Evolutionary conservation across 2,888 invertebrate genomes (phyloP).

Genomic region (Agrypnus murinus): DNA sequence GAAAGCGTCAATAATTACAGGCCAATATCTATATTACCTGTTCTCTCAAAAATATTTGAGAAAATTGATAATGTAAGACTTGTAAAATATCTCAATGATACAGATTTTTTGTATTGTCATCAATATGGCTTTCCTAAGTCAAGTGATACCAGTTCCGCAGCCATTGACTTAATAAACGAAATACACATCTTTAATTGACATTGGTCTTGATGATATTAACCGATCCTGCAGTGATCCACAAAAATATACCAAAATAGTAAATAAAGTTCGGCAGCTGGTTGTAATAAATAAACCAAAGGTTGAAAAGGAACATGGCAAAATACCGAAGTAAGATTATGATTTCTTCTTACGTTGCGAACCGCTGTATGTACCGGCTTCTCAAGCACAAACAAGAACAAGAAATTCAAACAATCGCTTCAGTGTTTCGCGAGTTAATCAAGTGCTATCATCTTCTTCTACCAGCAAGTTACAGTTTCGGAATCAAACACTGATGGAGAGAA

Average conservation of each 20-base stretch:
- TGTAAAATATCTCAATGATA: too few relatives aligned
- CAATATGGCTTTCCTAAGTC: too few relatives aligned
- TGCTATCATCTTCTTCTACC: not conserved
- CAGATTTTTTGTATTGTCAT: too few relatives aligned
- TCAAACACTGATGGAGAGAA: not conserved
- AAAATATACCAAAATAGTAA: constrained; percentile 64
- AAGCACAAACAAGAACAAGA: constrained; percentile 35
- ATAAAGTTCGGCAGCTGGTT: constrained; percentile 66
- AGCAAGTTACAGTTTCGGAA: constrained; percentile 12
- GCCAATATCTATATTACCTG: too few relatives aligned
- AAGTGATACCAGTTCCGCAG: too few relatives aligned
- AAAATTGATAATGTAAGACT: too few relatives aligned
- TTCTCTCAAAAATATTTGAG: too few relatives aligned
- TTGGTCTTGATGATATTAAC: constrained; percentile 67
- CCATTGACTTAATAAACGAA: too few relatives aligned
- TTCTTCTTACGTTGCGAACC: constrained; percentile 67
- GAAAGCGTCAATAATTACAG: too few relatives aligned
- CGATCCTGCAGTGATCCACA: constrained; percentile 66
- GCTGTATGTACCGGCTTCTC: constrained; percentile 50
- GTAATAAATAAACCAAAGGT: constrained; percentile 64
- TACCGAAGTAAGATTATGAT: constrained; percentile 53
- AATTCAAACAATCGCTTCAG: constrained; percentile 53
- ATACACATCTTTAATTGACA: constrained; percentile 65
- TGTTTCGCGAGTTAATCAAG: constrained; percentile 53
- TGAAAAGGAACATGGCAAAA: constrained; percentile 55